Base-by-base conservation (phyloP, 2,888 invertebrate species). In the Petrophora chlorosata region DNA sequence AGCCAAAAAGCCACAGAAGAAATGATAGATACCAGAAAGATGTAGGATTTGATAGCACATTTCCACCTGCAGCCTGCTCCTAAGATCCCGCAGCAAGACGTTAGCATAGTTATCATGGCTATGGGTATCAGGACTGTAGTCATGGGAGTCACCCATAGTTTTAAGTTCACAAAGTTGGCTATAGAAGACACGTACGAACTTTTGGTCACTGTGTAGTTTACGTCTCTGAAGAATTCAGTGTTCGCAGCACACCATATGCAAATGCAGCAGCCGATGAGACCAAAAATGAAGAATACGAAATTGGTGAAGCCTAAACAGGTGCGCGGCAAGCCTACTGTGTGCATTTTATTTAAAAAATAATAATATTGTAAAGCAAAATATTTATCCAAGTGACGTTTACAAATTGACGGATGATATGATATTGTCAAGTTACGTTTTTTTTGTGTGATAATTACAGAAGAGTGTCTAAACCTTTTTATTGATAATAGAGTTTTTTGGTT, bases 251-350 rank as follows among this genome's bases (percentile, higher is more conserved):
- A 89, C 89, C 89, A 90, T 0, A 83, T 45, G 46, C 89, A 84
- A 26, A 85, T 73, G 0, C 69, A 61, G 15, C 74, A 75, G 2
- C 70, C 65, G 0, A 85, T 26, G 3, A 76, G 41, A 1, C 85
- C 79, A 0, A 78, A 25, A 8, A 82, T 41, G 40, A 87, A 83
- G 58, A 82, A 83, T 3, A 82, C 33, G 10, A 86, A 62, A 42
- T 89, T 90, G 13, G 82, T 84, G 56, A 82, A 86, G 0, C 88
- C 84, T 8, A 90, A 69, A 61, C 89, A 89, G 26, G 88, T 85
- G 5, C 89, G 74, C 3, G 88, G 89, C 23, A 87, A 66, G 3
- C 78, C 74, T 12, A 80, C 56, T 39, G 88, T 73, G 35, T 87
- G 87, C 89, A 90, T 89, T 72, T 61, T 70, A 47, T 19, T 26